Evolutionary conservation across 2,797 vertebrate species (phyloP).

Genomic region (Sebastes hubbsi): DNA sequence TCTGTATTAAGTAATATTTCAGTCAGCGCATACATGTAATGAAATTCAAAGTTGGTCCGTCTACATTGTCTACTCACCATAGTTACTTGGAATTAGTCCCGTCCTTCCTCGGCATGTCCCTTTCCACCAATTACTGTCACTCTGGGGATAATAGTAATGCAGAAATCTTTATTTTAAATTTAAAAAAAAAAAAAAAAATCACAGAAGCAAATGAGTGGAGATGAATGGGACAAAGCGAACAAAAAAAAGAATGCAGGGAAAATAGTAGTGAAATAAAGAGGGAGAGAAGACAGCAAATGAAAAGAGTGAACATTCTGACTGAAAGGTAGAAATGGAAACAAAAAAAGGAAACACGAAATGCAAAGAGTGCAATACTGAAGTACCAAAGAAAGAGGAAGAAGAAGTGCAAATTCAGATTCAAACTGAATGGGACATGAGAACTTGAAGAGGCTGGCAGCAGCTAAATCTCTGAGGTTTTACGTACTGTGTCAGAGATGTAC

Average conservation of each 20-base stretch:
- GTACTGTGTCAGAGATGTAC: slow-evolving; percentile 97
- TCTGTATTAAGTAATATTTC: not conserved
- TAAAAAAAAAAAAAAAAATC: not conserved
- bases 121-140: slow-evolving; percentile 99
- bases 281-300: not conserved
- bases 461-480: slow-evolving; percentile 40
- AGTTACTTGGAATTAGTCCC: slow-evolving; percentile 98
- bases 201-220: not conserved
- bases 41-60: not conserved
- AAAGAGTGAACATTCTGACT: not conserved
- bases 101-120: slow-evolving; percentile 95
- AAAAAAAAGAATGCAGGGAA: not conserved
- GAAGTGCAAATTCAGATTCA: not conserved
- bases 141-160: slow-evolving; percentile 77
- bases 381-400: slow-evolving; percentile 13
- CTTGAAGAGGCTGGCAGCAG: not conserved
- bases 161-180: not conserved
- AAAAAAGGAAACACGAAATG: not conserved
- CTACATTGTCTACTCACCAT: slow-evolving; percentile 82
- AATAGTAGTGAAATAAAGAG: not conserved
- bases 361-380: not conserved
- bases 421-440: not conserved
- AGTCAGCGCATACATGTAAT: not conserved
- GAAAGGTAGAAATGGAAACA: not conserved
- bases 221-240: not conserved